These are phyloP conservation scores for Syrista parreyssii DNA, from an alignment of 2,888 invertebrate species.

Conservation along the genomic window DNA sequence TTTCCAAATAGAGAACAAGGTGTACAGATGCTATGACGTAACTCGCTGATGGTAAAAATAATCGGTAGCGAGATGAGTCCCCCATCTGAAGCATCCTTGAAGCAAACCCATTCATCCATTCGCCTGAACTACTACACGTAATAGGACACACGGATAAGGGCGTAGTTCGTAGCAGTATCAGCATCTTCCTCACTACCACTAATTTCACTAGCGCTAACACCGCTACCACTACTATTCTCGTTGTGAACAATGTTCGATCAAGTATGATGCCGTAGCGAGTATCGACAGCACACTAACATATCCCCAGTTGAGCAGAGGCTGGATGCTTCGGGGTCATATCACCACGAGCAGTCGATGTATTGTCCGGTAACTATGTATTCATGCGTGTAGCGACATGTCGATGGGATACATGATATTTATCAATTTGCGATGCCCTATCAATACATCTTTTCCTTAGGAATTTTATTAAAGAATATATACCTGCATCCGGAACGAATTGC, in stretches of 20 bases:
- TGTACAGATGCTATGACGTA: not conserved
- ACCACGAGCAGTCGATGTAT: not conserved
- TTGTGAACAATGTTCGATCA: not conserved
- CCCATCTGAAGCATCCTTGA: conserved; percentile 28
- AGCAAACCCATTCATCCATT: conserved; percentile 39
- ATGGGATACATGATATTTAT: not conserved
- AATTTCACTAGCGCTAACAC: not conserved
- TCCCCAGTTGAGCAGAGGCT: not conserved
- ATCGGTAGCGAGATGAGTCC: conserved; percentile 16
- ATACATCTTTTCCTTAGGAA: not conserved
- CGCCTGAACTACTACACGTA: conserved; percentile 25
- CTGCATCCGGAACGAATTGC: not conserved
- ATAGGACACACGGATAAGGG: not conserved
- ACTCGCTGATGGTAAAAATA: not conserved
- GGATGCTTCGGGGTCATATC: not conserved
- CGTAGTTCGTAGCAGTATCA: not conserved
- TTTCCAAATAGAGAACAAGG: not conserved
- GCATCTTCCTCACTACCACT: not conserved
- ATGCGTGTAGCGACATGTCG: not conserved
- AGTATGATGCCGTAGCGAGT: not conserved
- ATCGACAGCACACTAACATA: not conserved
- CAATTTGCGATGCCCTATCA: not conserved
- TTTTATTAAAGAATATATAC: not conserved
- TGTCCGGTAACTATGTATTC: not conserved
- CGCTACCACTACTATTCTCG: not conserved